Percentiles rank a stretch among this genome's conserved stretches.
Conservation (phyloP, 2,113 vertebrate species). For the Micromys minutus region DNA sequence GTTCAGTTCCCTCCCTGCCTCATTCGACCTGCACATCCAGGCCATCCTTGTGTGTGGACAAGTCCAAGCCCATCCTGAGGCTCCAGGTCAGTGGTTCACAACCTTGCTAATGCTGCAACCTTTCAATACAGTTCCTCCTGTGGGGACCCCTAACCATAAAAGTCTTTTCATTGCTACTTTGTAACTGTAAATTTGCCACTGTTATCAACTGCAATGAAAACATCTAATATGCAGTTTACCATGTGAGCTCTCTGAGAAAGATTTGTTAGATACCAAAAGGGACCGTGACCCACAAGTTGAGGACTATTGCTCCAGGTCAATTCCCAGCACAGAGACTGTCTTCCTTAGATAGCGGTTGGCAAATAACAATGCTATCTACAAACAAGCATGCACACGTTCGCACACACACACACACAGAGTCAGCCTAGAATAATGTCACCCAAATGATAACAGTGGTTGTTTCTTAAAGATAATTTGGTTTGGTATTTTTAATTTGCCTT, state of each 20-base stretch:
- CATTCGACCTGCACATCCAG: conserved; percentile 13
- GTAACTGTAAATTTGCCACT: not conserved
- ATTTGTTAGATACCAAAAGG: not conserved
- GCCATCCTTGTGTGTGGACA: not conserved
- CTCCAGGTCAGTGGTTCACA: not conserved
- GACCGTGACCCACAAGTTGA: not conserved
- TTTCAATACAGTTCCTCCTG: not conserved
- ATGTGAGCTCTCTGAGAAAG: not conserved
- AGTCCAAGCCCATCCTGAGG: not conserved
- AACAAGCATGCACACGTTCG: not conserved
- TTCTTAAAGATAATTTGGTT: not conserved
- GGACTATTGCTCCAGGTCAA: not conserved
- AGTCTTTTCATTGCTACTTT: not conserved
- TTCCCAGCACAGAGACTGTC: not conserved
- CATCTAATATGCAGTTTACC: not conserved
- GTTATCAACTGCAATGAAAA: not conserved
- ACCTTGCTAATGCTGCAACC: not conserved
- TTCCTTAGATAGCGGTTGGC: not conserved
- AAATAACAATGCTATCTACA: not conserved
- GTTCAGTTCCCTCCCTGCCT: not conserved
- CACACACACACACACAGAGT: not conserved
- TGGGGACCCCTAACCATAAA: not conserved
- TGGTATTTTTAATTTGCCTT: not conserved
- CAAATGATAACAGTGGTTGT: not conserved
- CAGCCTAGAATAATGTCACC: not conserved